Evolutionary conservation across 2,888 invertebrate species (phyloP).

Genomic region (Diadromus collaris): DNA sequence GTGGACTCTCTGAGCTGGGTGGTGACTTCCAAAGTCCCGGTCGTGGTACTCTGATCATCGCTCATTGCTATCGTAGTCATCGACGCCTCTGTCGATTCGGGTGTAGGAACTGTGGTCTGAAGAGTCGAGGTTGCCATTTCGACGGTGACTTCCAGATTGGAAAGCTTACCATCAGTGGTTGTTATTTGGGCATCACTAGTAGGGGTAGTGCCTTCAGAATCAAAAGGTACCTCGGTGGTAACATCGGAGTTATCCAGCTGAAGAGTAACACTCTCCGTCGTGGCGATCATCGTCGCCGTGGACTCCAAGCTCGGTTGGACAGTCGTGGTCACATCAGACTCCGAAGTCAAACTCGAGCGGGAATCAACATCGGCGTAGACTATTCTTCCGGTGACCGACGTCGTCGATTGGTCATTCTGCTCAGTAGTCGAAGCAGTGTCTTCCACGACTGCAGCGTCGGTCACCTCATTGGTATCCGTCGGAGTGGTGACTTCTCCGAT

Average conservation of each 20-base stretch:
- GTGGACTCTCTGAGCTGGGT: constrained; percentile 57
- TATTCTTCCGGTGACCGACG: neutral
- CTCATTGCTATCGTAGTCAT: constrained; percentile 25
- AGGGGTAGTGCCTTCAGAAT: neutral
- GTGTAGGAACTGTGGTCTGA: constrained; percentile 5
- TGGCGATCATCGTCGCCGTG: constrained; percentile 15
- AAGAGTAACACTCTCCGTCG: constrained; percentile 18
- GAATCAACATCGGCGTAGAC: constrained; percentile 15
- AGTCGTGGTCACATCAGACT: constrained; percentile 29
- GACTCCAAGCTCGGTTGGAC: constrained; percentile 27
- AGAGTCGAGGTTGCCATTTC: constrained; percentile 7
- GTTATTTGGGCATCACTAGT: neutral
- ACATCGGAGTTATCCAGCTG: neutral
- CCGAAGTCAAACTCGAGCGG: constrained; percentile 20
- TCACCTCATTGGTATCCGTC: neutral
- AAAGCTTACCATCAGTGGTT: neutral
- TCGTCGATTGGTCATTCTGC: neutral
- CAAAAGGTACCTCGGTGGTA: neutral
- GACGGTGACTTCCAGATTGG: constrained; percentile 11
- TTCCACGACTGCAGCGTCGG: neutral
- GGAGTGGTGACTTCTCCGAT: constrained; percentile 19
- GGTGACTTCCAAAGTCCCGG: constrained; percentile 53
- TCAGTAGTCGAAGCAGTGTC: neutral
- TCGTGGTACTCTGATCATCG: constrained; percentile 50
- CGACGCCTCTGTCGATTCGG: constrained; percentile 43